Conservation (phyloP, 2,888 invertebrate genomes). For the Dasysyrphus tricinctus region DNA sequence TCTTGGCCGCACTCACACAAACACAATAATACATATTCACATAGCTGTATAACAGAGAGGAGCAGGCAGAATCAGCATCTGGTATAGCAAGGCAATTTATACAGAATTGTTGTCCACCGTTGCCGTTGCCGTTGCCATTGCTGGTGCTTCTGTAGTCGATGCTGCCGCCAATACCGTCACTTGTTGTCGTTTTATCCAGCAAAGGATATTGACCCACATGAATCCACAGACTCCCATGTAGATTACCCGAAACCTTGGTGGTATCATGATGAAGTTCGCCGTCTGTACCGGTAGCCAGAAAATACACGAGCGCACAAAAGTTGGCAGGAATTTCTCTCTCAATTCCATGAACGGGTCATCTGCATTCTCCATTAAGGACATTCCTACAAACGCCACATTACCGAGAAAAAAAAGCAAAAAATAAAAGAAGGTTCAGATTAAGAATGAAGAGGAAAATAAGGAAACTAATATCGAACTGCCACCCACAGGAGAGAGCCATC, state of each 20-base stretch:
- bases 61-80: slow-evolving; percentile 45
- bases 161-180: slow-evolving; percentile 45
- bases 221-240: slow-evolving; percentile 92
- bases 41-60: slow-evolving; percentile 1
- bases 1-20: slow-evolving; percentile 46
- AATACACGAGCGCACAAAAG: slow-evolving; percentile 89
- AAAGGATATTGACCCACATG: slow-evolving; percentile 93
- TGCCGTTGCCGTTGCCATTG: neutral
- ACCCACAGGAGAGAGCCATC: slow-evolving; percentile 35
- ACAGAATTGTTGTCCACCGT: slow-evolving; percentile 26
- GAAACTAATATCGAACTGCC: slow-evolving; percentile 61
- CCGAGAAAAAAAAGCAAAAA: slow-evolving; percentile 25
- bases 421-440: slow-evolving; percentile 37
- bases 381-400: slow-evolving; percentile 84
- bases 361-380: slow-evolving; percentile 90
- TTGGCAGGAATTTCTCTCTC: slow-evolving; percentile 88
- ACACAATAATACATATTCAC: slow-evolving; percentile 29
- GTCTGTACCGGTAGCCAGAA: slow-evolving; percentile 94
- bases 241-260: slow-evolving; percentile 89
- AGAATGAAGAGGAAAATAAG: slow-evolving; percentile 51
- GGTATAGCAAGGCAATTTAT: slow-evolving; percentile 43
- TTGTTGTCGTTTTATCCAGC: slow-evolving; percentile 89
- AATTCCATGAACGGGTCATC: slow-evolving; percentile 89
- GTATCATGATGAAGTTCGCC: slow-evolving; percentile 90
- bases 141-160: neutral